Base-by-base conservation (phyloP, 2,113 vertebrate genomes). In the Baryphthengus martii region DNA sequence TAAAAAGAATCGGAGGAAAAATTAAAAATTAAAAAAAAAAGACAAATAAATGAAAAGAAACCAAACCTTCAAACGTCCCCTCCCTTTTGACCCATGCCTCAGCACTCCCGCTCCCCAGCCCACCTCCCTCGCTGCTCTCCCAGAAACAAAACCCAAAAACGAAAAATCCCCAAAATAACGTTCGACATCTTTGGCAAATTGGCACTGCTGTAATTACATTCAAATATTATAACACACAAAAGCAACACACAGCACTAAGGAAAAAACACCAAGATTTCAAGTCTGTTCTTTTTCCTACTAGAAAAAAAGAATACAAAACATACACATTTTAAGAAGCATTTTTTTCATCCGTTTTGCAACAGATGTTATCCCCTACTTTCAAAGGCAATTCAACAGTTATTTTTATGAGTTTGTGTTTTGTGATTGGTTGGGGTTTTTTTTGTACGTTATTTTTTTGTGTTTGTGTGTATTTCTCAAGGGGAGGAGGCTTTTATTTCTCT, bases 141-240 rank as follows among this genome's bases (percentile, higher is more conserved):
- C n/a, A n/a, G 59, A 92, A 96, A 93, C 44, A 63, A 93, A 96
- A 93, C 52, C 91, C 94, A 94, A 74, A 93, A 96, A 93, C 39
- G 58, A 96, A 95, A 97, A 68, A 39, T 14, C 20, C 33, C 90
- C 95, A 91, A 97, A 98, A 97, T 98, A 99, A 98, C 97, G 97
- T 98, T 98, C 96, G 97, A 99, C 98, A 99, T 99, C 99, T 99
- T 99, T 99, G 99, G 99, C 99, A 99, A 99, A 99, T 99, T 99
- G 98, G 98, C 99, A 99, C 99, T 98, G 99, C 99, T 99, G 99
- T 99, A 99, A 99, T 99, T 99, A 99, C 99, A 99, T 99, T 99
- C 99, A 99, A 98, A 99, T 99, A 99, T 99, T 98, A 99, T 99
- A 98, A 99, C 99, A 98, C 98, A 98, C 98, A 98, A 98, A 98